phyloP scores from a whole-genome alignment of 2,797 vertebrate species.

The Periophthalmus magnuspinnatus region DNA sequence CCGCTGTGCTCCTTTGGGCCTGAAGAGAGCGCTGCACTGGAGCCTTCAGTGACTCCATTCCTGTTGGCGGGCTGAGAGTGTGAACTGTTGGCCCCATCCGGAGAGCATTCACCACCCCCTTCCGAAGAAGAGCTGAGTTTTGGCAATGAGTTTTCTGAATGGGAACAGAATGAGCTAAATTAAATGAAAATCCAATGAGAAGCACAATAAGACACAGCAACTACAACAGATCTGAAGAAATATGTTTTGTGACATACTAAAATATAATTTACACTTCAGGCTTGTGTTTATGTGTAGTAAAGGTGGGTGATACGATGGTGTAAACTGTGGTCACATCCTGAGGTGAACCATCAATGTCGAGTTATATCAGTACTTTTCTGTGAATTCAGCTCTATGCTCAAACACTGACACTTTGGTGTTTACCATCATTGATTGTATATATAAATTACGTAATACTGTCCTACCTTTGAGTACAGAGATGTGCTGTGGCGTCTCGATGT shows the following conservation, averaged over 20 bases:
- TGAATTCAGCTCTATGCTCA: background rate
- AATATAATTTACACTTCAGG: too few species aligned
- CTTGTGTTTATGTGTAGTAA: background rate
- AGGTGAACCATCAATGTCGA: background rate
- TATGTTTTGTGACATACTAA: background rate
- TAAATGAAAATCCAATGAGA: constrained; percentile 28
- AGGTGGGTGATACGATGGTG: background rate
- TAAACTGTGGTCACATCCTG: background rate
- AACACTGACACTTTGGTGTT: background rate
- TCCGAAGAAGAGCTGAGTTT: constrained; percentile 88
- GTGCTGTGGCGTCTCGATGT: constrained; percentile 94
- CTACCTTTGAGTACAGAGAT: constrained; percentile 98
- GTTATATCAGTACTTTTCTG: background rate
- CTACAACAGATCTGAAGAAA: background rate
- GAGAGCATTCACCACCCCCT: constrained; percentile 87
- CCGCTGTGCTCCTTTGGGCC: constrained; percentile 92
- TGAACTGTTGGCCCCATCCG: constrained; percentile 88
- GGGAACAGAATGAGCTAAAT: constrained; percentile 48
- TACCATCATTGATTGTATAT: too few species aligned
- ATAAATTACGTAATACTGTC: background rate
- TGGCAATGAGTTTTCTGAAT: constrained; percentile 96
- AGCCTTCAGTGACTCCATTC: constrained; percentile 84
- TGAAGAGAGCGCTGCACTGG: constrained; percentile 84
- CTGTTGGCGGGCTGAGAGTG: constrained; percentile 87
- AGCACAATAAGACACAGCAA: background rate